Base-by-base conservation (phyloP, 2,888 invertebrate genomes). In the Ceratothoa steindachneri region DNA sequence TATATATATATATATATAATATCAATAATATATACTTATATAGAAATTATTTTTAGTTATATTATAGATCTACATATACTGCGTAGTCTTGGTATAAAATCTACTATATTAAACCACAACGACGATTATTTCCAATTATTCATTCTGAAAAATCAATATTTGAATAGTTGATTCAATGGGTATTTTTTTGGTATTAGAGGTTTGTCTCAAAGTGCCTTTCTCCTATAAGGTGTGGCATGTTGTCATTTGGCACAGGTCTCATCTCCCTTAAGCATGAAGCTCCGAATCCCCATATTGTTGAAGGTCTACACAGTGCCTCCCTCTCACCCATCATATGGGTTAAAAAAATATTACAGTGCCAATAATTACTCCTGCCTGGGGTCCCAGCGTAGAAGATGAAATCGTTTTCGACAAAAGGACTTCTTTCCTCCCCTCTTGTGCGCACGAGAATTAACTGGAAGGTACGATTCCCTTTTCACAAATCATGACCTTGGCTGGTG, bases 311-410 rank as follows among this genome's bases (percentile, higher is more conserved):
- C 64, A 60, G 68, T 19, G 74, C 74, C 60, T 72, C 77, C 41
- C 64, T 77, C 19, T 51, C 67, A 1, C 52, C 70, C 4, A 80
- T 82, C 64, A 79, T 82, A 69, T 66, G 71, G 24, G 81, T 80
- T 0, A 74, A 9, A 41, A 77, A 66, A 74, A 74, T 29, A 73
- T 76, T 15, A 73, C 73, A 29, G 69, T 71, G 1, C 77, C 89
- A 80, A 86, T 93, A 80, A 85, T 93, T 82, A 89, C 91, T 27
- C 75, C 77, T 2, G 77, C 75, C 27, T 78, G 78, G 78, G 78
- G 78, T 12, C 78, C 78, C 4, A 77, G 77, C 60, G 75, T n/a
- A n/a, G n/a, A 73, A 15, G 77, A 77, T 41, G 77, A 75, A 9
- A 75, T 77, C 30, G 78, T 78, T 24, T 75, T 78, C 12, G 75